Base-by-base conservation (phyloP, 2,888 invertebrate genomes). In the Taenaris catops region DNA sequence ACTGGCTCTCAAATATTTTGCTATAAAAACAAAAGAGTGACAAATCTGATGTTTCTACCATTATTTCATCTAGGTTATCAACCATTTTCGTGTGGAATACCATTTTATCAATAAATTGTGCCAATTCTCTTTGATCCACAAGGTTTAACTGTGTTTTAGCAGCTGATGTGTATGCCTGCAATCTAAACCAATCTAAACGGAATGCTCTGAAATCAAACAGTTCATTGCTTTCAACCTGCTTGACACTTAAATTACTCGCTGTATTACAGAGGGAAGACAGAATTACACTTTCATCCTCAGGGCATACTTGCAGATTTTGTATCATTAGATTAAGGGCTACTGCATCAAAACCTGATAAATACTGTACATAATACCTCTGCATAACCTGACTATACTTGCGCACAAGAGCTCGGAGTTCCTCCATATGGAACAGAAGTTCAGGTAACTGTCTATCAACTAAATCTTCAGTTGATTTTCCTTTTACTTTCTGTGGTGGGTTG, bases 81-180 rank as follows among this genome's bases (percentile, higher is more conserved):
- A 99, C 97, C 93, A 99, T 97, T 76, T 97, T 96, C 0, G 98
- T 96, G 65, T 99, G 99, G 65, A 99, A 99, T 17, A 96, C 92
- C 69, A 98, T 93, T 21, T 96, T 96, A 72, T 99, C 99, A 71
- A 99, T 91, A 47, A 97, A 92, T 26, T 94, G 93, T 2, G 97
- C 96, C 40, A 99, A 76, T 51, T 96, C 95, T 50, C 93, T 89
- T 57, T 97, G 93, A 53, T 97, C 96, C 4, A 91, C 89, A 25
- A 99, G 89, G 69, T 91, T 89, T 78, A 94, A 71, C 50, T 93
- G 89, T 10, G 95, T 93, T 69, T 96, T 96, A 6, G 91, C 89
- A 23, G 96, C 92, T 38, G 97, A 97, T 62, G 96, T 94, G 63
- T 94, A 96, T 0, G 98, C 95, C 86, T 99, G 99, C 28, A 99